phyloP scores from a whole-genome alignment of 2,797 vertebrate species.

The Loriculus beryllinus region DNA sequence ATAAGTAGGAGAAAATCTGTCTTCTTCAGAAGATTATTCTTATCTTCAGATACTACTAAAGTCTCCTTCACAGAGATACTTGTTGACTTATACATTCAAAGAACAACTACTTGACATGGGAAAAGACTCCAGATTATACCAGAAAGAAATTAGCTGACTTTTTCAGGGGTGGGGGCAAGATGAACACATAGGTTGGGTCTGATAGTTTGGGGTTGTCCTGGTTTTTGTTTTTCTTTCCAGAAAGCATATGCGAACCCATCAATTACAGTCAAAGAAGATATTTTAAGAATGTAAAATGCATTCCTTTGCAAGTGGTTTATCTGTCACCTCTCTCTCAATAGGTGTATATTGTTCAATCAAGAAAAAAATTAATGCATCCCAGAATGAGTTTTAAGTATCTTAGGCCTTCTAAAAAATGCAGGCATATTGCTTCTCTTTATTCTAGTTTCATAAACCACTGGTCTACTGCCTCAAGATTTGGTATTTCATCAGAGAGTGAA shows the following conservation, averaged over 20 bases:
- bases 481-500: background rate
- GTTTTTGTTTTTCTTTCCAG: background rate
- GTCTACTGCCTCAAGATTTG: background rate
- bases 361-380: background rate
- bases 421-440: background rate
- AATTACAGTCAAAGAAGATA: background rate
- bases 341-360: background rate
- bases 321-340: background rate
- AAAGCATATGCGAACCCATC: background rate
- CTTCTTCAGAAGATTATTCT: background rate
- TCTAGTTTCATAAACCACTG: background rate
- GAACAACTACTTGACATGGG: background rate
- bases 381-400: background rate
- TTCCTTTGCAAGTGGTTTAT: background rate
- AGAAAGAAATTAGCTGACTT: background rate
- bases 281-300: background rate
- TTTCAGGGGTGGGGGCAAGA: background rate
- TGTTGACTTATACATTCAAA: background rate
- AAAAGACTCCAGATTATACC: background rate
- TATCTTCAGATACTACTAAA: background rate
- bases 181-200: background rate
- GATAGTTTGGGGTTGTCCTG: background rate
- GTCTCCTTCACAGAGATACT: background rate
- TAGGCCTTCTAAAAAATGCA: background rate
- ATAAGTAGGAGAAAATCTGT: background rate